Evolutionary conservation across 2,797 vertebrate genomes (phyloP).

Genomic region (Microctenopoma steveboyesi): DNA sequence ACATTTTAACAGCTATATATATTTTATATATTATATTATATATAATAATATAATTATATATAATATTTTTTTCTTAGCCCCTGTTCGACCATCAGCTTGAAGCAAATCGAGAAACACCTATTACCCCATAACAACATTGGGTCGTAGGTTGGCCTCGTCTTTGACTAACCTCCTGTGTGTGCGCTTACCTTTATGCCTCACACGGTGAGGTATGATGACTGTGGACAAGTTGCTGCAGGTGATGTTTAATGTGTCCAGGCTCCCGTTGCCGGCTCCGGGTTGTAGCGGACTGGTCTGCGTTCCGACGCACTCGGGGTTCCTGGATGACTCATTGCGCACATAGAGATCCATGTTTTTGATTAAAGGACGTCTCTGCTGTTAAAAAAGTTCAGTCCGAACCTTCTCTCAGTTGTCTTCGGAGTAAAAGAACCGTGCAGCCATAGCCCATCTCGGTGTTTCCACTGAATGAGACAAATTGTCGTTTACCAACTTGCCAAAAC

Average conservation of each 20-base stretch:
- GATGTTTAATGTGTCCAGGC: constrained; percentile 67
- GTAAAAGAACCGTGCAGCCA: constrained; percentile 32
- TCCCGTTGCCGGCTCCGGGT: constrained; percentile 62
- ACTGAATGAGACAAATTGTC: not conserved
- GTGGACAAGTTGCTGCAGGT: constrained; percentile 74
- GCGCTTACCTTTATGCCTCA: constrained; percentile 74
- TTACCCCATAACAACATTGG: not conserved
- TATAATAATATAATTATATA: too few relatives aligned
- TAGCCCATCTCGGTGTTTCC: constrained; percentile 18
- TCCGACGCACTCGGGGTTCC: constrained; percentile 61
- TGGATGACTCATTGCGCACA: constrained; percentile 66
- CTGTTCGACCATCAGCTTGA: too few relatives aligned
- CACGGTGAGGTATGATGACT: constrained; percentile 42
- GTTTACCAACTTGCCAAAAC: constrained; percentile 4
- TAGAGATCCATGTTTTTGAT: constrained; percentile 72
- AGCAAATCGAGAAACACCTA: not conserved
- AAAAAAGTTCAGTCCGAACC: constrained; percentile 15
- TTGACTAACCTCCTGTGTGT: not conserved
- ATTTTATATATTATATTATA: not conserved
- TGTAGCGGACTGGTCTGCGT: constrained; percentile 57
- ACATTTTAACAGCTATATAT: not conserved
- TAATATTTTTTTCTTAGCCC: too few relatives aligned
- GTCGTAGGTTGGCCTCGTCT: not conserved
- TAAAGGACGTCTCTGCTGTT: not conserved
- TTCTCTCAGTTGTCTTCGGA: not conserved